These are phyloP conservation scores for Mormyrops attenuatus DNA, from an alignment of 2,797 vertebrate genomes.

Conservation along the genomic window DNA sequence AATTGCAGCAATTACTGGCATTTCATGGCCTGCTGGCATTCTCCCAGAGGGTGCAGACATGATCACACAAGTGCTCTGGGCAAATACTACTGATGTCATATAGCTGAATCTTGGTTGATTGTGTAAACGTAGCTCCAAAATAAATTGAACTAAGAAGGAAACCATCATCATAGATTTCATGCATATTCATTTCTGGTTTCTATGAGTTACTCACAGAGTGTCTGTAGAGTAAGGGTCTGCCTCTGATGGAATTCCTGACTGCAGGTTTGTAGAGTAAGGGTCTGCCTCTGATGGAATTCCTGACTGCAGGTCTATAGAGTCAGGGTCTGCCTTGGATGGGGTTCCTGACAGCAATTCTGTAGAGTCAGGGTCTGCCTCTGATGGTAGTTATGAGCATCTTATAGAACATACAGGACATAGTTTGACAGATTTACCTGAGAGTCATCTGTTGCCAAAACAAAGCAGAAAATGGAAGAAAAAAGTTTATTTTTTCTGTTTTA, in stretches of 20 bases:
- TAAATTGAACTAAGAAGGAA: background rate
- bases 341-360: background rate
- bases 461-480: background rate
- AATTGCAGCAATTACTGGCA: background rate
- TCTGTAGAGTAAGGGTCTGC: background rate
- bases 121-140: background rate
- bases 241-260: background rate
- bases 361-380: background rate
- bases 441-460: background rate
- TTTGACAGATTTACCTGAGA: background rate
- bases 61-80: background rate
- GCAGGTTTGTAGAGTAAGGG: background rate
- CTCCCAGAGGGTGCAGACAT: background rate
- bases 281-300: background rate
- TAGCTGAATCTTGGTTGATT: background rate
- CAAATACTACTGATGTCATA: constrained; percentile 3
- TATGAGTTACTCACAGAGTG: background rate
- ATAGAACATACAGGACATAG: background rate
- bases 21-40: background rate
- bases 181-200: background rate
- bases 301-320: background rate
- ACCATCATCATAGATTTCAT: background rate
- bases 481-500: background rate
- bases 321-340: background rate
- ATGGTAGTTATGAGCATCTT: background rate